These are phyloP conservation scores for Addax nasomaculatus DNA, from an alignment of 2,113 vertebrate genomes.

Conservation along the genomic window DNA sequence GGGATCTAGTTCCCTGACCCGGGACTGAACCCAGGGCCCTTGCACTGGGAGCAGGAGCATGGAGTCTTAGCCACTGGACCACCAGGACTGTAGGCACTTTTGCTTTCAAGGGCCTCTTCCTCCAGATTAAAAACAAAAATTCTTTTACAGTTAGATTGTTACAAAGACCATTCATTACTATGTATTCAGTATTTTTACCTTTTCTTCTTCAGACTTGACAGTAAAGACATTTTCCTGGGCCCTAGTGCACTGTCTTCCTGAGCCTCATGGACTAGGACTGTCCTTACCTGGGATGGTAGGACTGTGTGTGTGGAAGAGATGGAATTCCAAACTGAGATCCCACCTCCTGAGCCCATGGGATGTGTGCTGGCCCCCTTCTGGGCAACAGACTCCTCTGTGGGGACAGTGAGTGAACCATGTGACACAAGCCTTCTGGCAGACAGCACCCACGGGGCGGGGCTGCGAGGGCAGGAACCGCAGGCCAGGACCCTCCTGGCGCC, in stretches of 20 bases:
- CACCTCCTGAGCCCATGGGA: neutral
- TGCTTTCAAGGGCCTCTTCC: neutral
- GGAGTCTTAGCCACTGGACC: neutral
- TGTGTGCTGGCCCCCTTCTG: neutral
- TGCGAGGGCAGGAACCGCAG: neutral
- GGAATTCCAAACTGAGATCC: neutral
- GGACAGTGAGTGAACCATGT: neutral
- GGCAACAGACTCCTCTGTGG: neutral
- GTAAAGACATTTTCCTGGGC: neutral
- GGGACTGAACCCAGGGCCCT: neutral
- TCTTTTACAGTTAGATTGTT: neutral
- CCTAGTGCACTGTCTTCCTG: neutral
- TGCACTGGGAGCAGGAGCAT: neutral
- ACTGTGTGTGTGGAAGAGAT: neutral
- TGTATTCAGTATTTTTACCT: neutral
- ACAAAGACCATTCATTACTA: neutral
- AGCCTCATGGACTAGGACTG: neutral
- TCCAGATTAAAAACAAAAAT: neutral
- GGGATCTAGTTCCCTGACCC: neutral
- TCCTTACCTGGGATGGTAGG: neutral
- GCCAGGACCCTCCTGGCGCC: neutral
- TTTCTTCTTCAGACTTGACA: neutral
- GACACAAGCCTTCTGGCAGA: neutral
- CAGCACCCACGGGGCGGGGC: neutral
- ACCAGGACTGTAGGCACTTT: neutral